phyloP scores from a whole-genome alignment of 2,113 vertebrate genomes.

The Uria lomvia region DNA sequence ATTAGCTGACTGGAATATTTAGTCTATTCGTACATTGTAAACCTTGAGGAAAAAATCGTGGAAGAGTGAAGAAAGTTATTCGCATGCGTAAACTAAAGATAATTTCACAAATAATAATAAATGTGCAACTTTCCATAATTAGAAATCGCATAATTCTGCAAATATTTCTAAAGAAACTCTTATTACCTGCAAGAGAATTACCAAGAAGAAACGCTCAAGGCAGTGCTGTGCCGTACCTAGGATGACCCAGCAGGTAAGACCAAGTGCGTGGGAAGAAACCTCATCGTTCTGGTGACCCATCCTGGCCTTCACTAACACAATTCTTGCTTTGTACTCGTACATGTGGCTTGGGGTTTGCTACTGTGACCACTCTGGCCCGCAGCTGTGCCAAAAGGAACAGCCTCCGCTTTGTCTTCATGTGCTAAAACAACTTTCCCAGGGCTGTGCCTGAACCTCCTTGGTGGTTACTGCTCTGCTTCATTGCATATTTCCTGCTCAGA shows the following conservation, averaged over 20 bases:
- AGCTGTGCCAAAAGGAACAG: neutral
- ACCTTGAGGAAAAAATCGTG: neutral
- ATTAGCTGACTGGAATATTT: neutral
- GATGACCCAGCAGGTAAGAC: neutral
- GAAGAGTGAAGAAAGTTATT: neutral
- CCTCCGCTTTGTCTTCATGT: neutral
- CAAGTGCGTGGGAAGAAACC: neutral
- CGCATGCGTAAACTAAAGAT: neutral
- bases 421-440: neutral
- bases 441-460: neutral
- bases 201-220: neutral
- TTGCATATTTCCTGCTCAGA: neutral
- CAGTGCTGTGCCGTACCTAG: neutral
- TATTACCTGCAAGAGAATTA: neutral
- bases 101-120: neutral
- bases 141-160: neutral
- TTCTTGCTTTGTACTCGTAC: neutral
- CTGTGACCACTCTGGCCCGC: neutral
- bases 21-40: neutral
- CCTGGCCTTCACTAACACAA: fast-evolving
- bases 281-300: neutral
- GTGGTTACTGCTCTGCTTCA: neutral
- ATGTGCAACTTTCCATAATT: neutral
- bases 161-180: neutral
- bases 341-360: neutral